A percentile compares a stretch with the other conserved stretches of the same genome.
Evolutionary conservation across 2,888 invertebrate genomes (phyloP).

Genomic region (Ellobium chinense): DNA sequence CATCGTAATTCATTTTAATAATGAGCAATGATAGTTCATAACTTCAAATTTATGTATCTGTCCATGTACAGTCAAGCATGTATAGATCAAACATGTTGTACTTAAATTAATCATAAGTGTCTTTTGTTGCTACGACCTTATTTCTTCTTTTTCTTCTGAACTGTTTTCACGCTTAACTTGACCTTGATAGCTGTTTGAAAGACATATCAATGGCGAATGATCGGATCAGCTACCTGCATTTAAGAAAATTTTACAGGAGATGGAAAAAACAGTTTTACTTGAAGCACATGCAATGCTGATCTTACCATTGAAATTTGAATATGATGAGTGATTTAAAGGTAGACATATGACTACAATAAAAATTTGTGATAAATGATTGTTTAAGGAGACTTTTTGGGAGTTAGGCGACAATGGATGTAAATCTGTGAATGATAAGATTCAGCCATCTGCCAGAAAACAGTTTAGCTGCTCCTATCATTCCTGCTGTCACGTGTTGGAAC

Average conservation of each 20-base stretch:
- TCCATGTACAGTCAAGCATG: too few relatives aligned
- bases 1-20: too few relatives aligned
- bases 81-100: too few relatives aligned
- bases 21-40: too few relatives aligned
- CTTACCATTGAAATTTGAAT: not conserved
- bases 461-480: not conserved
- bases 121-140: not conserved
- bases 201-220: not conserved
- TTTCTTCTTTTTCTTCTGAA: conserved; percentile 28
- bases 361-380: not conserved
- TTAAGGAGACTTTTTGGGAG: not conserved
- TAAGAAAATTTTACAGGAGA: not conserved
- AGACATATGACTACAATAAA: not conserved
- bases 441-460: not conserved
- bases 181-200: too few relatives aligned
- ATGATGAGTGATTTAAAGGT: not conserved
- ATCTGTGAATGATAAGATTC: not conserved
- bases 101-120: too few relatives aligned
- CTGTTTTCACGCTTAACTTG: too few relatives aligned
- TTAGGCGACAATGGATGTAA: not conserved
- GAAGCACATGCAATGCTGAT: not conserved
- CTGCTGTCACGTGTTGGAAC: not conserved
- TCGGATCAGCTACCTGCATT: not conserved
- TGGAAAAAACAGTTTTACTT: too few relatives aligned
- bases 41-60: too few relatives aligned